A percentile compares a stretch with the other conserved stretches of the same genome.
These are phyloP conservation scores for Ricordea florida DNA, from an alignment of 92 coral and sea anemone genomes.

Conservation along the genomic window DNA sequence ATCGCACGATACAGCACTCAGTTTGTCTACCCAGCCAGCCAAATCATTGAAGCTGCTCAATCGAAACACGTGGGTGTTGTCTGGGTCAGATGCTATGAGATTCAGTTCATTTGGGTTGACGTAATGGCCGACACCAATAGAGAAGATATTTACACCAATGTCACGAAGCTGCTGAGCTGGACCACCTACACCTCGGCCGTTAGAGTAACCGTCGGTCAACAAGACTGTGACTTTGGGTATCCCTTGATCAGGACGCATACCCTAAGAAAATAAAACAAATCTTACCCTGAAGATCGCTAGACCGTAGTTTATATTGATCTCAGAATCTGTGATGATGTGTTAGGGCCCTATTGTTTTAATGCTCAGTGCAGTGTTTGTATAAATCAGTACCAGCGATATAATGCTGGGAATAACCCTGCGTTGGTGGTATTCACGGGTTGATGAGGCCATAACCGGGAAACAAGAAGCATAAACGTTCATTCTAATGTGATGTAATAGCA, in stretches of 20 bases:
- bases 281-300: no score
- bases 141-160: conserved; percentile 81
- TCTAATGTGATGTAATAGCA: no score
- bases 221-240: conserved; percentile 87
- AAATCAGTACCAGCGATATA: no score
- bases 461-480: no score
- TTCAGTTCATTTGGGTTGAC: conserved; percentile 56
- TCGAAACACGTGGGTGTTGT: conserved; percentile 75
- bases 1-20: conserved; percentile 95
- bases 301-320: no score
- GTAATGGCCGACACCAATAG: conserved; percentile 75
- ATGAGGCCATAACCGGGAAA: no score
- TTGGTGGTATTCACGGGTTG: no score
- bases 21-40: conserved; percentile 85
- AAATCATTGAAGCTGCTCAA: conserved; percentile 74
- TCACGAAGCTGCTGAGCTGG: conserved; percentile 62
- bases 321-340: no score
- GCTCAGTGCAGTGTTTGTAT: no score
- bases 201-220: conserved; percentile 84
- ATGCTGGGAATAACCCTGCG: no score
- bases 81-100: conserved; percentile 86
- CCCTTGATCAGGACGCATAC: conserved; percentile 87
- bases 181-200: conserved; percentile 21
- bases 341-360: no score
- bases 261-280: conserved; percentile 27